Percentiles rank a stretch among this genome's conserved stretches.
phyloP scores from a whole-genome alignment of 1,140 invertebrate species.

The Hypsibius dujardini region DNA sequence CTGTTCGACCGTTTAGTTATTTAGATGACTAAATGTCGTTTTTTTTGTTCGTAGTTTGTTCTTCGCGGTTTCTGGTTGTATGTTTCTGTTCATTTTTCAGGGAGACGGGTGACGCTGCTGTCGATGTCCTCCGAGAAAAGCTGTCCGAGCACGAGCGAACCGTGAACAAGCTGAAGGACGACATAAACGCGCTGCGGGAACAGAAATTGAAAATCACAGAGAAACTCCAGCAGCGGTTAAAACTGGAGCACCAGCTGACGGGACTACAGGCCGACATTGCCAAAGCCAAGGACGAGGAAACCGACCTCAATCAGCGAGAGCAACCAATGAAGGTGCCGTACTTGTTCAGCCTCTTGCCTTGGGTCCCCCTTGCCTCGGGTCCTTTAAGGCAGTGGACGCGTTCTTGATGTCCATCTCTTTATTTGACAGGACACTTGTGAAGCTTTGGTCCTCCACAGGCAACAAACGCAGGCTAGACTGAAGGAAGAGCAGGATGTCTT shows the following conservation, averaged over 20 bases:
- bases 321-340: neutral
- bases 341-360: too few relatives aligned
- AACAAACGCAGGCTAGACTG: neutral
- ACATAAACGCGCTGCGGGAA: constrained; percentile 27
- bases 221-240: constrained; percentile 30
- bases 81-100: too few relatives aligned
- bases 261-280: constrained; percentile 22
- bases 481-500: neutral
- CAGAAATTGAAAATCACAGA: constrained; percentile 31
- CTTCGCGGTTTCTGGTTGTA: too few relatives aligned
- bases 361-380: too few relatives aligned
- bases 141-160: constrained; percentile 27
- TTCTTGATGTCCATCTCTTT: too few relatives aligned
- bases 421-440: too few relatives aligned
- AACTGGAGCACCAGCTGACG: constrained; percentile 29
- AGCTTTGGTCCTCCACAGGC: neutral
- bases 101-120: too few relatives aligned
- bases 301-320: neutral
- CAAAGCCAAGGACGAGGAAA: neutral
- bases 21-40: too few relatives aligned
- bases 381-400: too few relatives aligned
- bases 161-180: constrained; percentile 26
- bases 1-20: too few relatives aligned
- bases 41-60: too few relatives aligned
- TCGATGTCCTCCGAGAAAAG: constrained; percentile 29